phyloP scores from a whole-genome alignment of 1,140 invertebrate genomes.

The Listronotus oregonensis region DNA sequence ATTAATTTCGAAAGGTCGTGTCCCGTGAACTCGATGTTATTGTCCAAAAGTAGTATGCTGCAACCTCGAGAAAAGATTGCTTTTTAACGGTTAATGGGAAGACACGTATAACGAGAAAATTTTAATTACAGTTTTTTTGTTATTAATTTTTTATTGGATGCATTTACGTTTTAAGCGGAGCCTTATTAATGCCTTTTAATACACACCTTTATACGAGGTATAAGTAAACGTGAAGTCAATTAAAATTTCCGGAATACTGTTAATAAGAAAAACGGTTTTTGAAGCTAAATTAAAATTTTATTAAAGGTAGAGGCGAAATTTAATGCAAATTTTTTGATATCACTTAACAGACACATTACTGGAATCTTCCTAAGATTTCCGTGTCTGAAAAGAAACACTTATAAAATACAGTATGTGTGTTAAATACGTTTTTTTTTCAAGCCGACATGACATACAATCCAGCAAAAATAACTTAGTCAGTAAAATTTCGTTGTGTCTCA shows the following conservation, averaged over 20 bases:
- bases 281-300: too few species aligned
- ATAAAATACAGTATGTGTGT: too few species aligned
- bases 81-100: conserved; percentile 38
- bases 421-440: too few species aligned
- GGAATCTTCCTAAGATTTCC: too few species aligned
- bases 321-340: too few species aligned
- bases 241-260: conserved; percentile 6
- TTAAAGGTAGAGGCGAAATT: too few species aligned
- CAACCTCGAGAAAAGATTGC: conserved; percentile 30
- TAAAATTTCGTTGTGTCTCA: too few species aligned
- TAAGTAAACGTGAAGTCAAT: conserved; percentile 3
- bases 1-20: conserved; percentile 38
- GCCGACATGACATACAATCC: too few species aligned
- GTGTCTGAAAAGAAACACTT: too few species aligned
- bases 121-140: conserved; percentile 34
- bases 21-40: conserved; percentile 38
- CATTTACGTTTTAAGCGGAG: conserved; percentile 3
- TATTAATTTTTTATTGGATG: conserved; percentile 12
- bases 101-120: conserved; percentile 33
- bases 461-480: too few species aligned
- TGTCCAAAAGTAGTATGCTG: conserved; percentile 35
- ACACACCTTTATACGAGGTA: neutral
- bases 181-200: conserved; percentile 8
- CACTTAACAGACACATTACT: too few species aligned
- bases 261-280: neutral